These are phyloP conservation scores for Bergia puertoricense DNA, from an alignment of 92 coral and sea anemone species.

Conservation along the genomic window DNA sequence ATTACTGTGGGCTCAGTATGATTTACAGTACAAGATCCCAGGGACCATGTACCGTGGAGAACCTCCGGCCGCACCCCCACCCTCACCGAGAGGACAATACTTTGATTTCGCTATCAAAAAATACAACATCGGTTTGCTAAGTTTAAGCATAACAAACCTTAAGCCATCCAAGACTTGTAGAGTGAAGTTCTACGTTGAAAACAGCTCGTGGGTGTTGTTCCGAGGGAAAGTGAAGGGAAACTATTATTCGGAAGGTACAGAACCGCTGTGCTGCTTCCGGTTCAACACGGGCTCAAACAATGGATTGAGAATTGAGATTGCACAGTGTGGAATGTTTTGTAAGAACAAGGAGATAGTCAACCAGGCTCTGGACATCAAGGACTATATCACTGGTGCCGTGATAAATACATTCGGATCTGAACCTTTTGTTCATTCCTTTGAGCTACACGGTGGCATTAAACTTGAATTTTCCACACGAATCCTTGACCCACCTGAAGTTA, in stretches of 20 bases:
- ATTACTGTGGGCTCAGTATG: slow-evolving; percentile 35
- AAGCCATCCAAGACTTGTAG: slow-evolving; percentile 14
- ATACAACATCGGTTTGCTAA: slow-evolving; percentile 33
- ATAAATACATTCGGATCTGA: slow-evolving; percentile 24
- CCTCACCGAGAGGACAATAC: slow-evolving; percentile 24
- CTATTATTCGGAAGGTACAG: not conserved
- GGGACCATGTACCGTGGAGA: slow-evolving; percentile 63
- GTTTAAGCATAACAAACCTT: slow-evolving; percentile 22
- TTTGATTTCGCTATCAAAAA: slow-evolving; percentile 9
- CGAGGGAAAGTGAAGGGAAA: slow-evolving; percentile 22
- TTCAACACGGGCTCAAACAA: slow-evolving; percentile 9
- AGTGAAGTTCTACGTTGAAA: slow-evolving; percentile 27
- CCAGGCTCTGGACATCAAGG: slow-evolving; percentile 4
- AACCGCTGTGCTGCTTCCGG: slow-evolving; percentile 36
- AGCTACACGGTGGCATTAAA: slow-evolving; percentile 9
- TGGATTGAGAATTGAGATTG: slow-evolving; percentile 22
- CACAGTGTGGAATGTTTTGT: slow-evolving; percentile 10
- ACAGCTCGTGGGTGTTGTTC: slow-evolving; percentile 28
- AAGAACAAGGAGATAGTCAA: slow-evolving; percentile 8
- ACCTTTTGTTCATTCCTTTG: slow-evolving; percentile 14
- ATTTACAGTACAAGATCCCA: slow-evolving; percentile 40
- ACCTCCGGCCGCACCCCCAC: slow-evolving; percentile 34
- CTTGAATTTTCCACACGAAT: slow-evolving; percentile 27
- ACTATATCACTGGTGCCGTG: slow-evolving; percentile 6
- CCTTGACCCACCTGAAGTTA: slow-evolving; percentile 26